Percentiles rank a stretch among this genome's conserved stretches.
phyloP scores from a whole-genome alignment of 2,797 vertebrate genomes.

The Garrulus glandarius region DNA sequence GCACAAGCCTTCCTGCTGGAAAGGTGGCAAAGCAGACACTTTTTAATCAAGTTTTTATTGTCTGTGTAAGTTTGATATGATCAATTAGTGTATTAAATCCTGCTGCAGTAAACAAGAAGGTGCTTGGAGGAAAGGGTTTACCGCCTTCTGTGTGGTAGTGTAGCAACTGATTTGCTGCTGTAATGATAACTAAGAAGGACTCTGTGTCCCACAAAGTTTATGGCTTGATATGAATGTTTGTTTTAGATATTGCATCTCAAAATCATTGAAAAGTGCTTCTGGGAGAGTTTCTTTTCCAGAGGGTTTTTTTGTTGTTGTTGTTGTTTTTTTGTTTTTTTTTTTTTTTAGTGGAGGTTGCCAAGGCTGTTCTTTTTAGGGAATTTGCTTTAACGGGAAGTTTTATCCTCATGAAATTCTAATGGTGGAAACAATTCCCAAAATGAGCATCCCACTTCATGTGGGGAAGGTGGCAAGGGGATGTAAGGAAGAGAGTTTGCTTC shows the following conservation, averaged over 20 bases:
- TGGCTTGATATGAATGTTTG: not conserved
- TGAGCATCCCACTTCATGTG: accelerated
- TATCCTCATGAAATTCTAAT: not conserved
- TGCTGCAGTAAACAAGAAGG: not conserved
- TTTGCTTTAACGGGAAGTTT: not conserved
- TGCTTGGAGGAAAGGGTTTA: not conserved
- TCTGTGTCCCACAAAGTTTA: conserved; percentile 4
- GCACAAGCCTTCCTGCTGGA: not conserved
- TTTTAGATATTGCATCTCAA: not conserved
- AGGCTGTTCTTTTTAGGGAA: not conserved
- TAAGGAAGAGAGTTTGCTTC: not conserved
- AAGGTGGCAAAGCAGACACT: not conserved
- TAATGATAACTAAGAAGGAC: not conserved
- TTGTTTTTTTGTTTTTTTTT: not conserved
- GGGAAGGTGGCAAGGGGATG: accelerated
- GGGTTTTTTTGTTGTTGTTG: too few species aligned
- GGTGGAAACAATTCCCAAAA: not conserved
- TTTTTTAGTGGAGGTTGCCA: not conserved
- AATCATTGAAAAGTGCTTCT: not conserved
- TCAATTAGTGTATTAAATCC: not conserved
- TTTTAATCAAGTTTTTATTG: not conserved
- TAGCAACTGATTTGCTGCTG: not conserved
- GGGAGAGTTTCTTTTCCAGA: not conserved
- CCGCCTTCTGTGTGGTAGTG: not conserved
- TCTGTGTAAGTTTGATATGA: not conserved